Evolutionary conservation across 2,797 vertebrate genomes (phyloP).

Genomic region (Parambassis ranga): DNA sequence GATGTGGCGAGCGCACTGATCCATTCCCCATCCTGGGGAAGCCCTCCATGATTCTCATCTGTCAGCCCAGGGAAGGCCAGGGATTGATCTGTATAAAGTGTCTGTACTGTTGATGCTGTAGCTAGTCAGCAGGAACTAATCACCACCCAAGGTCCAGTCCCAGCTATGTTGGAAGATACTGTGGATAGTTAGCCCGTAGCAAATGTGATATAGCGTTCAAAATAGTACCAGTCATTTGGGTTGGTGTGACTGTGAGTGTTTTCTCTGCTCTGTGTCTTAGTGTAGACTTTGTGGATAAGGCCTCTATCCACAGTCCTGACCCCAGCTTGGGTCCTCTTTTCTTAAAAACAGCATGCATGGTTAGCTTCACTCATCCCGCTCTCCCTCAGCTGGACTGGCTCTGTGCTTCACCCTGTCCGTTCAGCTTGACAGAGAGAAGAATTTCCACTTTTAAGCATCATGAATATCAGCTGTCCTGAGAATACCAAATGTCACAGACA

Average conservation of each 20-base stretch:
- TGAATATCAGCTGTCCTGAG: not conserved
- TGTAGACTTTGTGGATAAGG: conserved; percentile 21
- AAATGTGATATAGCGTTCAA: conserved; percentile 1
- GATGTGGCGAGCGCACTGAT: conserved; percentile 54
- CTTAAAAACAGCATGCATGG: conserved; percentile 35
- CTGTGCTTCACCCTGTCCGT: conserved; percentile 2
- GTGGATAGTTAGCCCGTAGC: conserved; percentile 7
- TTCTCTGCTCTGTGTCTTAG: conserved; percentile 1
- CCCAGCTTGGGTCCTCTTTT: conserved; percentile 15
- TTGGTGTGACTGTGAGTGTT: conserved; percentile 32
- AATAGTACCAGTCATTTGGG: conserved; percentile 33
- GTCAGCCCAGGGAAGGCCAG: conserved; percentile 46
- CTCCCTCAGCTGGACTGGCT: conserved; percentile 12
- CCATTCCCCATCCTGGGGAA: conserved; percentile 51
- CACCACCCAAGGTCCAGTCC: conserved; percentile 30
- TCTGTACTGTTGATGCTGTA: conserved; percentile 24
- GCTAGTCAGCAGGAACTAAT: conserved; percentile 57
- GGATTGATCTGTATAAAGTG: conserved; percentile 65
- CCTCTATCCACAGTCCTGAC: conserved; percentile 29
- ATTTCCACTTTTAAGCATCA: not conserved
- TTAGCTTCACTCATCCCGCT: conserved; percentile 31
- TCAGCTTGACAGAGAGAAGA: not conserved
- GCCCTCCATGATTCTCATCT: conserved; percentile 54
- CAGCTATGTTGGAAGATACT: conserved; percentile 3
- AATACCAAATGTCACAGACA: not conserved